A percentile compares a stretch with the other conserved stretches of the same genome.
phyloP scores from a whole-genome alignment of 1,140 invertebrate genomes.

The Globodera ellingtonae region DNA sequence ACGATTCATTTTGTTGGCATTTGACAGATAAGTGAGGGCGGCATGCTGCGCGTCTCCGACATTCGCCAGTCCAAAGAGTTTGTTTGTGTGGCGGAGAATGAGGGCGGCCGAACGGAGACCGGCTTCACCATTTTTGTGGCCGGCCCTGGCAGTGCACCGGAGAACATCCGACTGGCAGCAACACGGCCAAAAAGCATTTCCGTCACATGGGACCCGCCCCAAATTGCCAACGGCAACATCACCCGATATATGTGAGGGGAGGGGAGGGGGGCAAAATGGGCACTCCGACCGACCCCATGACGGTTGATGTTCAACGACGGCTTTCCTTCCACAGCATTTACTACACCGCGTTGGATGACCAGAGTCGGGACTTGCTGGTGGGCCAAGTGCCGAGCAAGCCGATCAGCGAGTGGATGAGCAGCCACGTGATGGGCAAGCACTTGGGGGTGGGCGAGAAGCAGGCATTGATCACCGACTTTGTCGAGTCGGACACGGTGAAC shows the following conservation, averaged over 20 bases:
- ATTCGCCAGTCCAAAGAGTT: conserved; percentile 51
- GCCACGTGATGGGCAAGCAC: conserved; percentile 55
- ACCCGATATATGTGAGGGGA: conserved; percentile 54
- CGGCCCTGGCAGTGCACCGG: conserved; percentile 62
- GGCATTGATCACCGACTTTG: conserved; percentile 56
- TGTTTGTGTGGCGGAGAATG: conserved; percentile 62
- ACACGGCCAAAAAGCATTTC: conserved; percentile 59
- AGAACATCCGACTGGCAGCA: conserved; percentile 57
- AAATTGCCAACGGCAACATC: conserved; percentile 62
- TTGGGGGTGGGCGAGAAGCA: conserved; percentile 56
- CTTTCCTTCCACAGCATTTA: conserved; percentile 42
- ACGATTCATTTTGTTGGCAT: conserved; percentile 16
- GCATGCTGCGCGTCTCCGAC: conserved; percentile 53
- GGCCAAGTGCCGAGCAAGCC: conserved; percentile 62
- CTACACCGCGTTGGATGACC: conserved; percentile 63
- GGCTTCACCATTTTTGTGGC: conserved; percentile 60
- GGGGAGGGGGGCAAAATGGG: neutral
- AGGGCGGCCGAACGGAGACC: conserved; percentile 54
- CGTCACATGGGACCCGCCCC: conserved; percentile 60
- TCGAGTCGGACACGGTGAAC: conserved; percentile 42
- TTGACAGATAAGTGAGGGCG: conserved; percentile 53
- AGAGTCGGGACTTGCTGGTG: conserved; percentile 47
- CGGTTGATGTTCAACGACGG: no score
- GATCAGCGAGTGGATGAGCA: conserved; percentile 56
- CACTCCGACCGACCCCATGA: no score